Base-by-base conservation (phyloP, 2,113 vertebrate species). In the Mastomys natalensis region DNA sequence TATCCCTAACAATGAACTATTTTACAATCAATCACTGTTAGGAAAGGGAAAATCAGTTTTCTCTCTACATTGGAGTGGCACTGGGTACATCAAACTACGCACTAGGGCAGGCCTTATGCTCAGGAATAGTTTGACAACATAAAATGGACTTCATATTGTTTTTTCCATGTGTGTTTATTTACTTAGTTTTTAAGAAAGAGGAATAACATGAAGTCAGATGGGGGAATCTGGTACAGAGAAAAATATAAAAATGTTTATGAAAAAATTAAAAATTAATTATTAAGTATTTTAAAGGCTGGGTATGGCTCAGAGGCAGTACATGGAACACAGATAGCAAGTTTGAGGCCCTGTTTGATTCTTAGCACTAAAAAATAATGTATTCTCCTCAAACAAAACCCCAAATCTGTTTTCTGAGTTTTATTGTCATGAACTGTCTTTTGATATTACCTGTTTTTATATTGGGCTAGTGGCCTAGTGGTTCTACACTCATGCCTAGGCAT, bases 401-500 rank as follows among this genome's bases (percentile, higher is more conserved):
- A 43, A 89, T 43, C 17, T 58, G 5, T 96, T 89, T 84, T 58
- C 68, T 70, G 1, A 68, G 78, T 89, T 93, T 91, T 26, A 86
- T 86, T 93, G 92, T 90, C 45, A 26, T 93, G 6, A 43, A 66
- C 51, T 72, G 16, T 86, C 74, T 80, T 13, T 82, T 70, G 31
- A 88, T 91, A 86, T 86, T 64, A n/a, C 8, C 45, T 10, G 80
- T 70, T 91, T 92, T 77, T 91, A 81, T 82, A 82, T 43, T 92
- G 29, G 53, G 10, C 68, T 87, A 43, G 55, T 89, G 37, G 72
- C 81, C 24, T 93, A 78, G 76, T 51, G 76, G 16, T 15, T 78
- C 45, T 92, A 87, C 45, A 76, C 45, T n/a, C 51, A 81, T 68
- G 87, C 78, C 21, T 93, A 91, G 74, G 73, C 68, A 60, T 26